Percentiles rank a stretch among this genome's conserved stretches.
These are phyloP conservation scores for Oegoconia quadripuncta DNA, from an alignment of 2,888 invertebrate genomes.

Conservation along the genomic window DNA sequence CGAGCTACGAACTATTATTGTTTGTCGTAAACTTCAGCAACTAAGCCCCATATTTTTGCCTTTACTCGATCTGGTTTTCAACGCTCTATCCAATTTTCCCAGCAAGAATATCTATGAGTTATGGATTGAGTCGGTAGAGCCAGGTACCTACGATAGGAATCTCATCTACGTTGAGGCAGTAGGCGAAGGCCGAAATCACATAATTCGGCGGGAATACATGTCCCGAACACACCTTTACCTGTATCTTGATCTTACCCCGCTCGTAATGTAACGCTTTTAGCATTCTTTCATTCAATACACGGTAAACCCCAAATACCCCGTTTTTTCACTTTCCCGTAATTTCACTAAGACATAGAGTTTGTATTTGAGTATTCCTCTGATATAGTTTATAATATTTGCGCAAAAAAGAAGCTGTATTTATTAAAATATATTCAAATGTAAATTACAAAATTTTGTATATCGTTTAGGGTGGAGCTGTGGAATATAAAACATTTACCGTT, in stretches of 20 bases:
- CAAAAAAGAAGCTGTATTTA: too few relatives aligned
- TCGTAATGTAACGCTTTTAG: slow-evolving; percentile 10
- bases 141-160: slow-evolving; percentile 35
- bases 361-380: too few relatives aligned
- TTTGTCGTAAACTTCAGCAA: neutral
- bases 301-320: too few relatives aligned
- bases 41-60: neutral
- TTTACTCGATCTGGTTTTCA: slow-evolving; percentile 6
- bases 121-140: neutral
- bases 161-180: slow-evolving; percentile 39
- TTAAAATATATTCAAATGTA: too few relatives aligned
- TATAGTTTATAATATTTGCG: too few relatives aligned
- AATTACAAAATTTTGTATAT: slow-evolving; percentile 9
- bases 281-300: slow-evolving; percentile 7
- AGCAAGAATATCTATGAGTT: neutral
- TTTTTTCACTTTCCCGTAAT: too few relatives aligned
- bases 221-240: slow-evolving; percentile 21
- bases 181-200: slow-evolving; percentile 35
- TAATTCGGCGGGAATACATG: slow-evolving; percentile 41
- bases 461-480: slow-evolving; percentile 26
- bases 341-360: too few relatives aligned
- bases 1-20: neutral
- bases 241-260: slow-evolving; percentile 20
- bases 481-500: slow-evolving; percentile 26
- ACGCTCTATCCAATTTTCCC: slow-evolving; percentile 4